phyloP scores from a whole-genome alignment of 2,888 invertebrate genomes.

The Netelia virgata region DNA sequence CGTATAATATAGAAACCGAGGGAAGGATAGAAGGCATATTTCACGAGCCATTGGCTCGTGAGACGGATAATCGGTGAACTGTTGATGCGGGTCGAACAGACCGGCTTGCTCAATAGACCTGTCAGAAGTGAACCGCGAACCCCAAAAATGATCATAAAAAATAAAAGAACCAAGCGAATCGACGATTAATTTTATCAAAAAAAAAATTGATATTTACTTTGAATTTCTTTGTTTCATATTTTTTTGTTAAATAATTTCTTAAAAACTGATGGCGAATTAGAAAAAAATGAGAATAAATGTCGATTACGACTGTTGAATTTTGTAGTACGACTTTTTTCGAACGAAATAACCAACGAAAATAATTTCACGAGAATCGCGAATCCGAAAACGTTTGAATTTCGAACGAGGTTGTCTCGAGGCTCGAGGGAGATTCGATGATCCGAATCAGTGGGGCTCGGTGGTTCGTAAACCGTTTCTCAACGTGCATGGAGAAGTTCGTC shows the following conservation, averaged over 20 bases:
- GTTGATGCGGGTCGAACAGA: background rate
- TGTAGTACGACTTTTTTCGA: background rate
- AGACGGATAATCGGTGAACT: background rate
- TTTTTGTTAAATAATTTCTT: no score
- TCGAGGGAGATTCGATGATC: slow-evolving; percentile 29
- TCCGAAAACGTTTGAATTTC: background rate
- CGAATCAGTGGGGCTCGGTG: slow-evolving; percentile 6
- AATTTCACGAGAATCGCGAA: background rate
- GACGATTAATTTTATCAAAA: no score
- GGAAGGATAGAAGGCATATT: background rate
- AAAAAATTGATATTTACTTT: no score
- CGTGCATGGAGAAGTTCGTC: slow-evolving; percentile 18
- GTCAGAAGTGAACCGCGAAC: no score
- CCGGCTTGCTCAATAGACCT: no score
- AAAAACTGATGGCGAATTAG: no score
- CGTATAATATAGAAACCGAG: no score
- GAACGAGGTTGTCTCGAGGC: slow-evolving; percentile 1
- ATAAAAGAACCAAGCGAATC: no score
- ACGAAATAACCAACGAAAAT: background rate
- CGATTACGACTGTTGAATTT: background rate
- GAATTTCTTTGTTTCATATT: no score
- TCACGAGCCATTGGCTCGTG: slow-evolving; percentile 3
- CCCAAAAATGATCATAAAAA: no score
- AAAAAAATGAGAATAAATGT: no score
- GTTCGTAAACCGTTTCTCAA: background rate